These are phyloP conservation scores for Strigamia crassipes DNA, from an alignment of 2,888 invertebrate genomes.

Conservation along the genomic window DNA sequence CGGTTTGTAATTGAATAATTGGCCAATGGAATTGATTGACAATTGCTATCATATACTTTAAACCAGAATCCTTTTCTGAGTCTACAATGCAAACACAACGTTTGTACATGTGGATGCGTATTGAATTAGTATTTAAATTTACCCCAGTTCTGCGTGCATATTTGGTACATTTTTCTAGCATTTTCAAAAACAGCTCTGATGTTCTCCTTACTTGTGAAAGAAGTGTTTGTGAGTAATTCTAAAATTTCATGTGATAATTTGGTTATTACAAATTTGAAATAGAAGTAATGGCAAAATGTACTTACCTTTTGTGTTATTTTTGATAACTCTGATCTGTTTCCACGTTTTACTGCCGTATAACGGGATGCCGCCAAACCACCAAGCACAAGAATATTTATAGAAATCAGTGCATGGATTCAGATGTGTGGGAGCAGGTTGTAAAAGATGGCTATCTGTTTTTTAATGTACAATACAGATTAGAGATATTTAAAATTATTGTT, in stretches of 20 bases:
- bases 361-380: conserved; percentile 9
- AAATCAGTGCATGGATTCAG: conserved; percentile 5
- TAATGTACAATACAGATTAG: neutral
- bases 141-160: neutral
- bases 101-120: neutral
- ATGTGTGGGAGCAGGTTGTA: neutral
- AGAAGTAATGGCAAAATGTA: neutral
- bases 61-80: neutral
- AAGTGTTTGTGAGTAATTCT: neutral
- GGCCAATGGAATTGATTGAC: neutral
- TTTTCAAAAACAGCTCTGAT: neutral
- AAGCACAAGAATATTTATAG: conserved; percentile 28
- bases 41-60: neutral
- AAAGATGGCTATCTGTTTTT: neutral
- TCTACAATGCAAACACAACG: neutral
- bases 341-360: neutral
- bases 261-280: neutral
- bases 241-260: neutral
- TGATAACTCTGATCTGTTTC: neutral
- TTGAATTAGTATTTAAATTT: neutral
- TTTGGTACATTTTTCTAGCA: neutral
- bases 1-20: neutral
- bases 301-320: neutral
- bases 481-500: neutral
- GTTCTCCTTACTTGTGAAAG: neutral